Evolutionary conservation across 2,797 vertebrate species (phyloP).

Genomic region (Aphelocoma californica): DNA sequence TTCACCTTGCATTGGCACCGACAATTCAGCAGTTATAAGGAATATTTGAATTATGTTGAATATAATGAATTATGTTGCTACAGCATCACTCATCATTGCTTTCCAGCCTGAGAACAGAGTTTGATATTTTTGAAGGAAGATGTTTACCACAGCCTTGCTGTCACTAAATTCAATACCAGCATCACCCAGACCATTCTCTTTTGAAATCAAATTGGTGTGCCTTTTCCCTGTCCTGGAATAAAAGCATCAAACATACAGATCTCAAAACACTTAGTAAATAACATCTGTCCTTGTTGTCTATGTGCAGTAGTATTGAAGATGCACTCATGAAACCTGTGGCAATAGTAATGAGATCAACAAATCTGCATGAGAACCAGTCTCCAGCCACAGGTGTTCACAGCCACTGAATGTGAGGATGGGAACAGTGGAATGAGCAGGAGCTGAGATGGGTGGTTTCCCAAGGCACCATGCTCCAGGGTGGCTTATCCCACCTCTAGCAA

Average conservation of each 20-base stretch:
- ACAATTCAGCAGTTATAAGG: neutral
- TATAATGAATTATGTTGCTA: neutral
- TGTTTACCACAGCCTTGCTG: neutral
- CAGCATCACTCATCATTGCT: neutral
- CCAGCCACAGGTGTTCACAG: fast-evolving
- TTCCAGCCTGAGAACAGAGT: neutral
- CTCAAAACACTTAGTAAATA: neutral
- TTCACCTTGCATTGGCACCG: neutral
- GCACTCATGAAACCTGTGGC: neutral
- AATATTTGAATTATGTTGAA: neutral
- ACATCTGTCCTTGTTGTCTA: neutral
- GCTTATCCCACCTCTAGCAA: neutral
- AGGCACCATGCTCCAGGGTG: fast-evolving
- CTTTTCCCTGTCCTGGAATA: neutral
- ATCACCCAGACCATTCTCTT: neutral
- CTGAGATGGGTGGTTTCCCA: neutral
- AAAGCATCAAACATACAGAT: neutral
- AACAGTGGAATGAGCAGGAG: neutral
- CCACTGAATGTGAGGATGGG: neutral
- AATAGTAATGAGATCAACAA: neutral
- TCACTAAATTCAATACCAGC: neutral
- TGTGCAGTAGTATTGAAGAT: neutral
- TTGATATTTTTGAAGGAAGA: neutral
- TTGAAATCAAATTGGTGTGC: neutral
- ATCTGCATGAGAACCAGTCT: neutral